Conservation (phyloP, 2,797 vertebrate species). For the Luscinia megarhynchos region DNA sequence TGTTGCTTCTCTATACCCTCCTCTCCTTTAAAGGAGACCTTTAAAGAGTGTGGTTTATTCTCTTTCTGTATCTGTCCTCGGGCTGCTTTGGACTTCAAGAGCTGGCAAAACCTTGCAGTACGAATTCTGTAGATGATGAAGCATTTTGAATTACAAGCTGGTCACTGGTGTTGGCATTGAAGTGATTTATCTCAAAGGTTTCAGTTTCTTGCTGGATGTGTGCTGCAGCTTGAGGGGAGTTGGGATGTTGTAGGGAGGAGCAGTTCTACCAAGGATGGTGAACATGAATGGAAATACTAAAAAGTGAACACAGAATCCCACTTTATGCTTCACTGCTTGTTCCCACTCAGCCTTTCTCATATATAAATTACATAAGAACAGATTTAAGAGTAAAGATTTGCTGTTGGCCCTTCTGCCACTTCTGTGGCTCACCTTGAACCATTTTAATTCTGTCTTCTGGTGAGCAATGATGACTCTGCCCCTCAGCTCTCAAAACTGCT, state of each 20-base stretch:
- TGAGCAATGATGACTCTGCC: neutral
- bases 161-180: neutral
- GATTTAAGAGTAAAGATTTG: neutral
- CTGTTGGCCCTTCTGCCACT: neutral
- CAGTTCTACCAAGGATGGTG: neutral
- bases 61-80: neutral
- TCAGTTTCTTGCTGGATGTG: accelerated
- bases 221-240: neutral
- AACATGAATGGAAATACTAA: neutral
- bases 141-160: neutral
- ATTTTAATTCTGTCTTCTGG: neutral
- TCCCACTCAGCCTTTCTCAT: neutral
- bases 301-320: neutral
- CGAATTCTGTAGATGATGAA: neutral
- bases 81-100: neutral
- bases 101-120: neutral
- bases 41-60: neutral
- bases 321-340: neutral
- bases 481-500: neutral
- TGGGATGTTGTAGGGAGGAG: neutral
- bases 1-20: neutral
- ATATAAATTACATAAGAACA: neutral
- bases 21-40: neutral
- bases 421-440: neutral
- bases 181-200: neutral